phyloP scores from a whole-genome alignment of 2,888 invertebrate species.

The Drosophila cognata region DNA sequence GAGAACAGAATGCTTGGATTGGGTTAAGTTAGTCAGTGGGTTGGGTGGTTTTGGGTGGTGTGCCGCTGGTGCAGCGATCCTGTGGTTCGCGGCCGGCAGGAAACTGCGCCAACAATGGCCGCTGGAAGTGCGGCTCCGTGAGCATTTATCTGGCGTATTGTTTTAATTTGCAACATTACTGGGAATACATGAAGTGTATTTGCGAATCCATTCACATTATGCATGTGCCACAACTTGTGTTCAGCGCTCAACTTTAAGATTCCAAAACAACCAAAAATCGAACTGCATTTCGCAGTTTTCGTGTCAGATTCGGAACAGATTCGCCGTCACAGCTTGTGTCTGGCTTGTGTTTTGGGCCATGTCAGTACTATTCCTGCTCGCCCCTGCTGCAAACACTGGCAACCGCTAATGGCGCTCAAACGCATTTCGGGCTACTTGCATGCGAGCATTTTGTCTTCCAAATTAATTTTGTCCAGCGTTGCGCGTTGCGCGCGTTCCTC shows the following conservation, averaged over 20 bases:
- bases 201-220: slow-evolving; percentile 28
- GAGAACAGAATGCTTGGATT: slow-evolving; percentile 34
- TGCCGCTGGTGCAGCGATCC: slow-evolving; percentile 50
- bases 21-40: not conserved
- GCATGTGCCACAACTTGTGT: not conserved
- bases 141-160: slow-evolving; percentile 79
- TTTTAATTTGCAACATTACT: slow-evolving; percentile 73
- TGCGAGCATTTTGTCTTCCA: slow-evolving; percentile 76
- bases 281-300: slow-evolving; percentile 49
- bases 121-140: slow-evolving; percentile 75
- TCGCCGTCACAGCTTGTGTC: slow-evolving; percentile 69
- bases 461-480: slow-evolving; percentile 72
- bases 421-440: slow-evolving; percentile 67
- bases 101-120: slow-evolving; percentile 70
- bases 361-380: slow-evolving; percentile 15
- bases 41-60: slow-evolving; percentile 12
- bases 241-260: slow-evolving; percentile 36
- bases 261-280: slow-evolving; percentile 26
- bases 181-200: slow-evolving; percentile 23
- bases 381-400: slow-evolving; percentile 9
- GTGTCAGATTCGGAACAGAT: slow-evolving; percentile 64
- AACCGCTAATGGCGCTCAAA: slow-evolving; percentile 69
- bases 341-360: slow-evolving; percentile 72
- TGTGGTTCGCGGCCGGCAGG: slow-evolving; percentile 54
- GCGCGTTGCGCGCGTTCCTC: slow-evolving; percentile 41